Evolutionary conservation across 2,113 vertebrate genomes (phyloP), one percentile per base, ranked within the genome.

Genomic region (Capreolus pygargus): DNA sequence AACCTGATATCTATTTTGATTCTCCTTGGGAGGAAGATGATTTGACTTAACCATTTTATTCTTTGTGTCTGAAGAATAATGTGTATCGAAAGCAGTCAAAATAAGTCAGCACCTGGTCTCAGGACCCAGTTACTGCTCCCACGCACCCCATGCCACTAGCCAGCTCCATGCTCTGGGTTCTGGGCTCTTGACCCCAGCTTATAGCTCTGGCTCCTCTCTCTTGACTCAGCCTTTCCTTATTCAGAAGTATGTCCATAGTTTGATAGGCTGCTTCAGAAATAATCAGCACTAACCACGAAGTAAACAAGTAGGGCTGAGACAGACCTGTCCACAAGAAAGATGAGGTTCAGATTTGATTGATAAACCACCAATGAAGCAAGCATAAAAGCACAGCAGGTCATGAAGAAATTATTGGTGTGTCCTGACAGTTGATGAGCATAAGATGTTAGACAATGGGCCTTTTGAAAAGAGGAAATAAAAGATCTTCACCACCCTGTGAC

Each of bases 391-490:
- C 0, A 86, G 50, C 15, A n/a, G 81, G 19, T 50, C 54, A 23
- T 45, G 47, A 76, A 27, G 54, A 83, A 52, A 23, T 27, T 55
- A 17, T 12, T 28, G 82, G 14, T 79, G 33, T 16, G 13, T 25
- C 28, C 61, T 15, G 3, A 70, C 27, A 45, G 43, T 52, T 64
- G 33, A 5, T 43, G 55, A 39, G 45, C 6, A 15, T 2, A 67
- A 30, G 5, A 33, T 13, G 54, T 36, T 55, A 39, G 67, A 86
- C 16, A 3, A 5, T 3, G 21, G 52, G 36, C 76, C 85, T 91
- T 88, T 61, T 55, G 82, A 91, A 86, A 95, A 93, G 54, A 89
- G 70, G 90, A 78, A 39, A 50, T 1, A 67, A 78, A 91, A 95
- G 36, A 36, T 16, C 19, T 15, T 27, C 19, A 70, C 16, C 7